Conservation (phyloP, 2,888 invertebrate genomes). For the Lithophane socia region DNA sequence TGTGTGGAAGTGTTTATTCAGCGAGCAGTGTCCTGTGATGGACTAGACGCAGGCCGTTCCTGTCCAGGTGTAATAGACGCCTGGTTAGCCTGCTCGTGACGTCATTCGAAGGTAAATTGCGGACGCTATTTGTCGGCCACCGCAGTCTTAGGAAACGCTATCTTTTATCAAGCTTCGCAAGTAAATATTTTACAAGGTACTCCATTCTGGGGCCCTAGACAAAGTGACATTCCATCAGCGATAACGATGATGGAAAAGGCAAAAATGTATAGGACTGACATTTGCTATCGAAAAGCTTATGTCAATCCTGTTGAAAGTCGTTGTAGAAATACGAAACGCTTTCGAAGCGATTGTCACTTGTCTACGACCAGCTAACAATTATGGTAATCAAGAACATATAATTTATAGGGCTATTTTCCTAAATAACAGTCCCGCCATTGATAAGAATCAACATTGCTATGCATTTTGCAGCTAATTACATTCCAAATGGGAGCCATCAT, state of each 20-base stretch:
- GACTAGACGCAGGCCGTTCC: no score
- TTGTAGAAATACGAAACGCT: no score
- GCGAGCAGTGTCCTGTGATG: no score
- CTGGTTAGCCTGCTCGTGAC: neutral
- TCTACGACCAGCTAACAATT: neutral
- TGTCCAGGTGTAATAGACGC: neutral
- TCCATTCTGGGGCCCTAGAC: neutral
- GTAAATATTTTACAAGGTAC: neutral
- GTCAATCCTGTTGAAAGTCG: no score
- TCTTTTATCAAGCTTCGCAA: neutral
- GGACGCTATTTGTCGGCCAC: no score
- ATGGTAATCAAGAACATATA: constrained; percentile 4
- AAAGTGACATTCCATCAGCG: no score
- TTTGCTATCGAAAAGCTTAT: no score
- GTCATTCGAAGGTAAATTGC: no score
- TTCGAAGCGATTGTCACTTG: no score
- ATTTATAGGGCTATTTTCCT: constrained; percentile 26
- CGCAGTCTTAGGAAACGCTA: no score
- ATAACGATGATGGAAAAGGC: no score
- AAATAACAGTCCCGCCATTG: constrained; percentile 20
- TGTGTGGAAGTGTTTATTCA: neutral
- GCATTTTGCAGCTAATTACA: constrained; percentile 52
- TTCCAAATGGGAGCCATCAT: constrained; percentile 31
- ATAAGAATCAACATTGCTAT: constrained; percentile 44
- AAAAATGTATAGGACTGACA: no score